Conservation (phyloP, 2,797 vertebrate genomes). For the Pangasius djambal region DNA sequence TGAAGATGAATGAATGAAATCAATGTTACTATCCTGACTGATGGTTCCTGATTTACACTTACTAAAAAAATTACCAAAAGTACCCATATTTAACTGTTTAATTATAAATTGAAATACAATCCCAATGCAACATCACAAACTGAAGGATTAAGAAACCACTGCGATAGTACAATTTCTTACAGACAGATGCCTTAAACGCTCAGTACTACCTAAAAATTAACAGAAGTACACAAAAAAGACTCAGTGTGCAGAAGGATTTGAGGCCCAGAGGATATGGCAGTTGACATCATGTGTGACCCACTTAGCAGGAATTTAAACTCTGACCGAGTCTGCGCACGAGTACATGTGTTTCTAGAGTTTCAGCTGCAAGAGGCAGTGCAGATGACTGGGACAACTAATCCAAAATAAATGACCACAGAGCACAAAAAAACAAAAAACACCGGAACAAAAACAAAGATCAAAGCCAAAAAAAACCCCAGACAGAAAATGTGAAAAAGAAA, state of each 20-base stretch:
- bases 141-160: neutral
- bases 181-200: neutral
- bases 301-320: conserved; percentile 72
- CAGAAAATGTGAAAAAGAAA: neutral
- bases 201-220: neutral
- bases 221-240: neutral
- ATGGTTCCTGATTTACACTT: neutral
- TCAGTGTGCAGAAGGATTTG: neutral
- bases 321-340: conserved; percentile 69
- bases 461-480: neutral
- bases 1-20: neutral
- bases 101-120: neutral
- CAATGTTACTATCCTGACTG: neutral
- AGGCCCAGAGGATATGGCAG: neutral
- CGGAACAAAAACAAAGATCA: neutral
- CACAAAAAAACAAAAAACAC: conserved; percentile 4
- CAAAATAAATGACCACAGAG: conserved; percentile 26
- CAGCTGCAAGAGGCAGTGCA: conserved; percentile 33
- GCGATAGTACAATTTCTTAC: neutral
- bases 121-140: neutral
- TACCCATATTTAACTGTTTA: neutral
- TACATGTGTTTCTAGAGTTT: conserved; percentile 51
- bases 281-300: conserved; percentile 50
- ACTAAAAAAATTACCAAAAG: neutral
- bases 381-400: neutral